phyloP scores from a whole-genome alignment of 2,113 vertebrate genomes.

The Oncorhynchus mykiss region DNA sequence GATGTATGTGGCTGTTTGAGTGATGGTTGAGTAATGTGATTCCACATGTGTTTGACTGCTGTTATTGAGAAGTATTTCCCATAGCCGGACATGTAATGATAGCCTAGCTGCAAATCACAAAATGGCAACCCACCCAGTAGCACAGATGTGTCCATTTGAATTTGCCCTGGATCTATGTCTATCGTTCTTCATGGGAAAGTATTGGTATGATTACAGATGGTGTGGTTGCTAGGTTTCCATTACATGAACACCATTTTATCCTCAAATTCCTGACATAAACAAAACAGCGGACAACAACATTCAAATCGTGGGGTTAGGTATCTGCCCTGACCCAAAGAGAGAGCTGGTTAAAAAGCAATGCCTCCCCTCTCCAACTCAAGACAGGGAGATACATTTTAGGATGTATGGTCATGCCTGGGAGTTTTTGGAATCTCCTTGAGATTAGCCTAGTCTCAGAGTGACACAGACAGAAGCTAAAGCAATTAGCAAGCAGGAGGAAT shows the following conservation, averaged over 20 bases:
- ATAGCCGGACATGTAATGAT: constrained; percentile 50
- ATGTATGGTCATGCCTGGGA: constrained; percentile 52
- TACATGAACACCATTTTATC: too few species aligned
- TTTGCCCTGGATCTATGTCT: too few species aligned
- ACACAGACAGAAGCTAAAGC: constrained; percentile 73
- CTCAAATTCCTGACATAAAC: too few species aligned
- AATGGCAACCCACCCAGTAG: too few species aligned
- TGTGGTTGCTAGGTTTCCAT: too few species aligned
- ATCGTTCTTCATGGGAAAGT: too few species aligned
- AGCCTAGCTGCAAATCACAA: constrained; percentile 30
- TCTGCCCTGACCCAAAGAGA: too few species aligned
- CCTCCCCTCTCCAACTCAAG: constrained; percentile 18
- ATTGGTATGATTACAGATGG: too few species aligned
- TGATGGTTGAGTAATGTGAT: constrained; percentile 37
- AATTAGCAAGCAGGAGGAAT: constrained; percentile 80
- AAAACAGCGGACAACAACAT: too few species aligned
- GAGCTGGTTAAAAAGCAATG: neutral
- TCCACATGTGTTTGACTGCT: constrained; percentile 34
- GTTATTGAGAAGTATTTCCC: constrained; percentile 1
- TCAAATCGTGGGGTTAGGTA: too few species aligned
- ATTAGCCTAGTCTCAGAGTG: constrained; percentile 66
- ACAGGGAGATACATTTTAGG: constrained; percentile 45
- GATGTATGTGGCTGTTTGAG: constrained; percentile 9
- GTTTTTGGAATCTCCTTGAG: constrained; percentile 56
- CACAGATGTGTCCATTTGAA: too few species aligned